Evolutionary conservation across 2,113 vertebrate species (phyloP), one percentile per base, ranked within the genome.

Genomic region (Corythoichthys intestinalis): DNA sequence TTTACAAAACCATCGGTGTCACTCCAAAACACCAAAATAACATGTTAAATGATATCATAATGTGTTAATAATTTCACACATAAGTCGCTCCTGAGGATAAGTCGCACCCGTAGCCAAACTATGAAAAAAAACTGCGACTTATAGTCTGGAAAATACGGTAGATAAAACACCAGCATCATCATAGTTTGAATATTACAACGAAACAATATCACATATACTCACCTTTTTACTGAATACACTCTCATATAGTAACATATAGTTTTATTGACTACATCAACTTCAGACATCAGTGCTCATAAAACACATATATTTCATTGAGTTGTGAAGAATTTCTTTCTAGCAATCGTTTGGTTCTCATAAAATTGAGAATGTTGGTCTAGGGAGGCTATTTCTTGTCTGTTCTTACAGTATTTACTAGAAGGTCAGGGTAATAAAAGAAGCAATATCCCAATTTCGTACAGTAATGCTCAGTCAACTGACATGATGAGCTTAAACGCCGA

Each of bases 401-500:
- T 34, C 41, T 44, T 44, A 44, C 41, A 44, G 41, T 34, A 56
- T 56, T 9, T 56, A 2, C 9, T 11, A 12, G 20, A 56, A 17
- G 3, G 20, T 56, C 53, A 4, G 53, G 28, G 9, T 56, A 56
- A 56, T 56, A 56, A 53, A 53, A 53, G 17, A 53, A 53, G 17
- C 50, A 53, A 53, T 53, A 53, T 53, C 8, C 53, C 53, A 56
- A 11, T 56, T 56, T 56, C n/a, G 20, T 10, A 10, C 20, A n/a
- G 20, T 54, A 54, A 10, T 54, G n/a, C 53, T 34, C 20, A 54
- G 8, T 54, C 20, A 34, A 56, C 53, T 56, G 50, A 53, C 20
- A 56, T 56, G 53, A 56, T 56, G 35, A 38, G 12, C 35, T 59
- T 38, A 59, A 59, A 59, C 67, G 62, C 75, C 72, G 63, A 86